Percentiles rank a stretch among this genome's conserved stretches.
phyloP scores from a whole-genome alignment of 2,797 vertebrate genomes.

The Propithecus deckenii region DNA sequence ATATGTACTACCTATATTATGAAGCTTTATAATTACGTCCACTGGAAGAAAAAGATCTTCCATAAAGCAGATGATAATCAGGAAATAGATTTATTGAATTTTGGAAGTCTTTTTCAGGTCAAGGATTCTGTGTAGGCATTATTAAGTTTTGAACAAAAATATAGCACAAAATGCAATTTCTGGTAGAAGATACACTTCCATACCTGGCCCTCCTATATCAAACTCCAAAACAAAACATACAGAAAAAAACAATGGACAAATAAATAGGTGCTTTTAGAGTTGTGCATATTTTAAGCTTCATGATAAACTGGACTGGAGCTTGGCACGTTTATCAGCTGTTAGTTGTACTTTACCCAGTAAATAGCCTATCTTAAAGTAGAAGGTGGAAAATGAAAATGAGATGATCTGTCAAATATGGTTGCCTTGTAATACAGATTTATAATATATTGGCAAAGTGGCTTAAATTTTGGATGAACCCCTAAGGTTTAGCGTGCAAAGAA shows the following conservation, averaged over 20 bases:
- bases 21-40: neutral
- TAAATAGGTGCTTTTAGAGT: neutral
- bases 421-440: neutral
- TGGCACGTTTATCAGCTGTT: neutral
- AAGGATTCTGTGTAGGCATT: neutral
- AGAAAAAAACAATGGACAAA: neutral
- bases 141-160: neutral
- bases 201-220: neutral
- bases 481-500: neutral
- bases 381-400: slow-evolving; percentile 15
- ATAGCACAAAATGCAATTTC: neutral
- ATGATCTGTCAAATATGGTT: neutral
- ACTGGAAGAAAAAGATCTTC: neutral
- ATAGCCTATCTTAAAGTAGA: neutral
- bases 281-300: neutral
- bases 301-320: neutral
- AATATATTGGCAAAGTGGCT: neutral
- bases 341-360: neutral
- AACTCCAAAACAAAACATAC: neutral
- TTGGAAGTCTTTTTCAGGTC: neutral
- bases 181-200: neutral
- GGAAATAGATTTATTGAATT: neutral
- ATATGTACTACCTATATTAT: neutral
- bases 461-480: neutral
- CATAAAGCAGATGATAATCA: neutral